Evolutionary conservation across 2,113 vertebrate genomes (phyloP).

Genomic region (Corapipo altera): DNA sequence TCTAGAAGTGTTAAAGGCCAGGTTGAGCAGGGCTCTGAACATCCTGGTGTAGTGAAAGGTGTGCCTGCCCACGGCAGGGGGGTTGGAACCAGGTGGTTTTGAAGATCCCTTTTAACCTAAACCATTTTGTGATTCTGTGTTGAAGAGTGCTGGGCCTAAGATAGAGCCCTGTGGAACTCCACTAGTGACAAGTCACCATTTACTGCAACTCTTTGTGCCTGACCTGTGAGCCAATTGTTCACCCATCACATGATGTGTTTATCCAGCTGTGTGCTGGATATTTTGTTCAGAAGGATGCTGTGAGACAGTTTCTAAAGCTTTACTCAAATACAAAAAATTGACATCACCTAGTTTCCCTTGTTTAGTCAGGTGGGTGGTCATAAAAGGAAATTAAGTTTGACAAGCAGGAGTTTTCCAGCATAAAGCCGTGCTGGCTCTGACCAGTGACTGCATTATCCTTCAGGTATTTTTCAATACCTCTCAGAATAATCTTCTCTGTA

Average conservation of each 20-base stretch:
- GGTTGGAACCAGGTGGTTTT: not conserved
- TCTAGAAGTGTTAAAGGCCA: not conserved
- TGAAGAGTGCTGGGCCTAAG: not conserved
- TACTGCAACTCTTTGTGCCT: not conserved
- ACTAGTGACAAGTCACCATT: not conserved
- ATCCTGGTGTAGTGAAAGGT: not conserved
- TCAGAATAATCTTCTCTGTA: not conserved
- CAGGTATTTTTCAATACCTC: not conserved
- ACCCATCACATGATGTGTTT: accelerated
- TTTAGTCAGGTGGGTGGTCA: too few relatives aligned
- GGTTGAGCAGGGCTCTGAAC: not conserved
- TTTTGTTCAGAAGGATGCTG: not conserved
- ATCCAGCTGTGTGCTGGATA: not conserved
- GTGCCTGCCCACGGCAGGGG: accelerated
- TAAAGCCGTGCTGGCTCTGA: not conserved
- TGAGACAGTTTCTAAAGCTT: not conserved
- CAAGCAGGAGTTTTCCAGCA: not conserved
- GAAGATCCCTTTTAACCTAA: not conserved
- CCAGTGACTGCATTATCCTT: not conserved
- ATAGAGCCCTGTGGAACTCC: not conserved
- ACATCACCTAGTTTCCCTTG: not conserved
- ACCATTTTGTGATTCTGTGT: not conserved
- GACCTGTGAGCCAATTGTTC: not conserved
- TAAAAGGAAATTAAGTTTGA: not conserved
- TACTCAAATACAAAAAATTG: not conserved